Conservation (phyloP, 2,797 vertebrate species). For the Microchirus variegatus region DNA sequence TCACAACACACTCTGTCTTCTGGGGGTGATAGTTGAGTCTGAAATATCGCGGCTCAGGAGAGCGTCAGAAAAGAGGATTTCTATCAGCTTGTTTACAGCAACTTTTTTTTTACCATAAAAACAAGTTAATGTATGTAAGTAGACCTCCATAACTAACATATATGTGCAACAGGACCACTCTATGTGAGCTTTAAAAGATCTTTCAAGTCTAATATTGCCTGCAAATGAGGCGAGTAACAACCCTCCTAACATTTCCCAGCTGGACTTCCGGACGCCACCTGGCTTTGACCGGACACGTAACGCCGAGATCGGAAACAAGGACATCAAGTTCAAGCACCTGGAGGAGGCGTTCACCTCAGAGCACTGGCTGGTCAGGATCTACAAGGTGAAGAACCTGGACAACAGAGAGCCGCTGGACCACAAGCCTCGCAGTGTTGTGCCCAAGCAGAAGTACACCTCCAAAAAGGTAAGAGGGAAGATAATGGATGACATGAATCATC, state of each 20-base stretch:
- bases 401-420: conserved; percentile 94
- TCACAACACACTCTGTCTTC: no score
- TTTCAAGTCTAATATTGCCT: background rate
- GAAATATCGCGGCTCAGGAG: no score
- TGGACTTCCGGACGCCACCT: conserved; percentile 98
- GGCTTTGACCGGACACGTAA: conserved; percentile 98
- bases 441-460: conserved; percentile 98
- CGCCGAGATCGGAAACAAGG: conserved; percentile 99
- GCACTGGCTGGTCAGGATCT: conserved; percentile 99
- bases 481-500: background rate
- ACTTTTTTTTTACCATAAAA: no score
- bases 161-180: no score
- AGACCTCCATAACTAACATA: no score
- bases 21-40: no score
- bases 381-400: conserved; percentile 97
- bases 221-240: background rate
- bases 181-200: no score
- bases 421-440: conserved; percentile 90
- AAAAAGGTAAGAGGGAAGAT: conserved; percentile 87
- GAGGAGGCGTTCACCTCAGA: conserved; percentile 99
- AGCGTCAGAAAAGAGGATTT: no score
- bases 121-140: no score
- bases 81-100: no score
- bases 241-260: conserved; percentile 71
- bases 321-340: conserved; percentile 97